Base-by-base conservation (phyloP, 2,888 invertebrate genomes). In the Sesia bembeciformis region DNA sequence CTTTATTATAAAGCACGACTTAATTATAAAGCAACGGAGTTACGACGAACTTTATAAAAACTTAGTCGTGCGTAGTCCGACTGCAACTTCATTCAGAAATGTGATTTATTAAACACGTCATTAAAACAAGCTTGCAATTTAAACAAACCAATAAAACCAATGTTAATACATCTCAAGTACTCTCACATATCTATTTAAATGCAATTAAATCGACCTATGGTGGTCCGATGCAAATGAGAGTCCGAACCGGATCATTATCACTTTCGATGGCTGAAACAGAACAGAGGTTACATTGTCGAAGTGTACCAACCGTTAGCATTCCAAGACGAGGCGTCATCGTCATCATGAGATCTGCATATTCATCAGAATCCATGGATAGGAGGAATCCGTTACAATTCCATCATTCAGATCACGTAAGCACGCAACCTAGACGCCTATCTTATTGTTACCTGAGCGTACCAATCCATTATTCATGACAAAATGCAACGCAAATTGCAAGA, bases 301-400 rank as follows among this genome's bases (percentile, higher is more conserved):
- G 81, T 83, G 68, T 76, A 68, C 75, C 76, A 60, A 86, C 87
- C 87, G 88, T 86, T 87, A 86, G 74, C 67, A 84, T 84, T 84
- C 84, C 82, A 62, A 66, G 78, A 73, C 78, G 62, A 68, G 67
- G 70, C 78, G 78, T 83, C 81, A 84, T 78, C 52, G 52, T 40
- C 50, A 50, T 50, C 74, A 66, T 68, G 65, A 74, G 60, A 77
- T 82, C 76, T 84, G 77, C 79, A 86, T 87, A 88, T 87, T 85
- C 81, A 87, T 78, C 73, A 78, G 74, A 76, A 73, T 76, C 74
- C 70, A 60, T 63, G 71, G 77, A 78, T 79, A 76, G 74, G 78
- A 72, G 73, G 78, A 81, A 79, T 78, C 63, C 76, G 84, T 84
- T 84, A 83, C 66, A 56, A 61, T 68, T 72, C 65, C 62, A 64